A percentile compares a stretch with the other conserved stretches of the same genome.
Conservation (phyloP, 2,888 invertebrate species). For the Apoda limacodes region DNA sequence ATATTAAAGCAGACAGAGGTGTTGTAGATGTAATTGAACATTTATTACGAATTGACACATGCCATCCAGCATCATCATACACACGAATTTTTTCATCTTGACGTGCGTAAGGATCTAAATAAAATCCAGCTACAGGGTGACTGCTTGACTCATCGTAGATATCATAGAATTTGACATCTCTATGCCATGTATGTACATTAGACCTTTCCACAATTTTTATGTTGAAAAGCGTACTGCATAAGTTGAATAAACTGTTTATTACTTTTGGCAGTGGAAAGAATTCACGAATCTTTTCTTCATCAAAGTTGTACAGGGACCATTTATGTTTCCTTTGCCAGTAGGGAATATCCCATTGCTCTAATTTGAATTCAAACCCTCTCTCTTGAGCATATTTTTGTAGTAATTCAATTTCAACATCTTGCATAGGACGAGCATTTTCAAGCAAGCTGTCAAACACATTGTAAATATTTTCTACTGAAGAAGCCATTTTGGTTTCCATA, state of each 20-base stretch:
- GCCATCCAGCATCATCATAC: slow-evolving; percentile 77
- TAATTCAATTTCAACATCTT: slow-evolving; percentile 78
- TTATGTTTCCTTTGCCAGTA: slow-evolving; percentile 88
- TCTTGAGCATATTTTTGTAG: slow-evolving; percentile 80
- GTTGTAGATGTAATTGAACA: slow-evolving; percentile 73
- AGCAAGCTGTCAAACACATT: slow-evolving; percentile 75
- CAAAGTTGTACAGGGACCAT: slow-evolving; percentile 72
- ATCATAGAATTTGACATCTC: slow-evolving; percentile 86
- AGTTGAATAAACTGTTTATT: slow-evolving; percentile 79
- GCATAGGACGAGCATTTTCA: slow-evolving; percentile 77
- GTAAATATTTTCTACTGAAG: slow-evolving; percentile 79
- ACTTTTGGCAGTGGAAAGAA: slow-evolving; percentile 89
- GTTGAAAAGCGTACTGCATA: slow-evolving; percentile 83
- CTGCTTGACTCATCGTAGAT: slow-evolving; percentile 76
- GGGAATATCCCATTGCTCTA: slow-evolving; percentile 87
- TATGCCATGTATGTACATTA: slow-evolving; percentile 83
- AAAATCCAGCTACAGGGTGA: slow-evolving; percentile 83
- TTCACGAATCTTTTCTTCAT: slow-evolving; percentile 78
- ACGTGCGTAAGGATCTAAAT: slow-evolving; percentile 83
- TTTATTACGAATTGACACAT: slow-evolving; percentile 81
- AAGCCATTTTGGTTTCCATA: slow-evolving; percentile 95
- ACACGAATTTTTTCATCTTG: slow-evolving; percentile 72
- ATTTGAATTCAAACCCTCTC: slow-evolving; percentile 75
- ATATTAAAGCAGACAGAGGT: slow-evolving; percentile 85
- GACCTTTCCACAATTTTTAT: slow-evolving; percentile 77